Evolutionary conservation across 1,140 invertebrate genomes (phyloP), one percentile per base, ranked within the genome.

Genomic region (Lysiphlebus fabarum): DNA sequence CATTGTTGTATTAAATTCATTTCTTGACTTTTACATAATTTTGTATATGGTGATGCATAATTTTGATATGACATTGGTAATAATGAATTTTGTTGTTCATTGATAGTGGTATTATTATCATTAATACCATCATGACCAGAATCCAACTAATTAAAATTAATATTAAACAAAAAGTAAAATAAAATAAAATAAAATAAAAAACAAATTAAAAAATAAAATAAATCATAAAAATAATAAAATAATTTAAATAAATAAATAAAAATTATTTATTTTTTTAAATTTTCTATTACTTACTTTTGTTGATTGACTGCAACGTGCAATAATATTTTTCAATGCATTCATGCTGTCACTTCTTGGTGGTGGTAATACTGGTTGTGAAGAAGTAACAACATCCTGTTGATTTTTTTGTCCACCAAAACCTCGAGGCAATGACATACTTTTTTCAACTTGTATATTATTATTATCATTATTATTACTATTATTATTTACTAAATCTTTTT

Each of bases 261-360:
- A n/a, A n/a, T n/a, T n/a, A n/a, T n/a, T n/a, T n/a, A n/a, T n/a
- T n/a, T n/a, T n/a, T n/a, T n/a, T n/a, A n/a, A n/a, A n/a, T n/a
- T n/a, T n/a, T n/a, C n/a, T n/a, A n/a, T n/a, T n/a, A n/a, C n/a
- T n/a, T n/a, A 9, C 8, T 41, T 41, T 41, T 9, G 11, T 41
- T 26, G 17, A 2, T 26, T 26, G 17, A 26, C 17, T 26, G 17
- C 17, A 26, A 26, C 17, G 66, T 0, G 69, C 70, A 55, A 81
- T 76, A 57, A 81, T 74, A 34, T 75, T 81, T 44, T 71, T 70
- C 6, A 80, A 62, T 6, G 75, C 78, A 44, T 74, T 73, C 66
- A 80, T 78, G 37, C 78, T 80, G 65, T 81, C 79, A 56, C 78
- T 77, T 8, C 79, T 70, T 0, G 78, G 78, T 7, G 77, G 75